Evolutionary conservation across 2,113 vertebrate species (phyloP).

Genomic region (Dicentrarchus labrax): DNA sequence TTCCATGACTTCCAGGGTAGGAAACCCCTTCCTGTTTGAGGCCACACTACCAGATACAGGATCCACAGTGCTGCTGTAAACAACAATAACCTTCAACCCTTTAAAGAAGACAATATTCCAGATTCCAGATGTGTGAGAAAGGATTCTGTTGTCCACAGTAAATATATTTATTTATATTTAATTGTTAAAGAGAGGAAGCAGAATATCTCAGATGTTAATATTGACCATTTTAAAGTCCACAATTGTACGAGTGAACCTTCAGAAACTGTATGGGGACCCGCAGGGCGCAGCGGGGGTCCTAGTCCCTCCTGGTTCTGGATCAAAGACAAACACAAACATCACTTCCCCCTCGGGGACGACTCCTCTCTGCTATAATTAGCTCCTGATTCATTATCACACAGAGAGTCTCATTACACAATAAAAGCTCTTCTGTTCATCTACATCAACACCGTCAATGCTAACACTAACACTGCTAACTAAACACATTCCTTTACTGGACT

Average conservation of each 20-base stretch:
- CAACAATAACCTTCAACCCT: too few species aligned
- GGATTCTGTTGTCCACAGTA: too few species aligned
- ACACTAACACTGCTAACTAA: background rate
- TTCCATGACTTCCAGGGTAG: too few species aligned
- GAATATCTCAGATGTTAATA: background rate
- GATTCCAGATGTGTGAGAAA: too few species aligned
- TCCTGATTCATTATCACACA: constrained; percentile 20
- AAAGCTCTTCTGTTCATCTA: background rate
- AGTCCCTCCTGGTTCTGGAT: constrained; percentile 15
- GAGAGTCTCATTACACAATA: background rate
- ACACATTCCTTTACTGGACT: too few species aligned
- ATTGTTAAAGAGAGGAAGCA: background rate
- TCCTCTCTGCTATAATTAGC: constrained; percentile 32
- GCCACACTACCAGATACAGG: too few species aligned
- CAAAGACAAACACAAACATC: constrained; percentile 31
- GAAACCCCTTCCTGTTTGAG: too few species aligned
- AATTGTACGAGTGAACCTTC: background rate
- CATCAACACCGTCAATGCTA: background rate
- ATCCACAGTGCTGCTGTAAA: too few species aligned
- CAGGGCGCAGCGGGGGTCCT: background rate
- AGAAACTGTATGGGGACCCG: background rate
- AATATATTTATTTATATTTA: too few species aligned
- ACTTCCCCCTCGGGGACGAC: background rate
- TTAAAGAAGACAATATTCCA: too few species aligned
- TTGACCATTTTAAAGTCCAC: background rate